These are phyloP conservation scores for Platichthys flesus DNA, from an alignment of 2,113 vertebrate genomes.

Conservation along the genomic window DNA sequence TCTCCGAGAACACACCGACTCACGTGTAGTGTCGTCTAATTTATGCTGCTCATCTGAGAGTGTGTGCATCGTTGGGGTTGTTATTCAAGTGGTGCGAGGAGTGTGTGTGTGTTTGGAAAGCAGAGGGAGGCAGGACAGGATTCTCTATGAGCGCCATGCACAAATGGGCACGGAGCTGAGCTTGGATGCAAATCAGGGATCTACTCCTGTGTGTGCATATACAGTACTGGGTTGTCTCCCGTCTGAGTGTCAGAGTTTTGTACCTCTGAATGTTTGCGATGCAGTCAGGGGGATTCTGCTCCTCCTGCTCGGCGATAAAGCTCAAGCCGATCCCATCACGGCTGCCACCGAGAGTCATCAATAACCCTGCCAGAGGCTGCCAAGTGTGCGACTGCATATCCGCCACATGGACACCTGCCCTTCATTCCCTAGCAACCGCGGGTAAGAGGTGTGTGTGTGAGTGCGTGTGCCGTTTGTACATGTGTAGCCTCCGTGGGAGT, in stretches of 20 bases:
- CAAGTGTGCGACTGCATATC: not conserved
- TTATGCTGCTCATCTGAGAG: slow-evolving; percentile 22
- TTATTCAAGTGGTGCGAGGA: slow-evolving; percentile 25
- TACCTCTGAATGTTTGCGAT: slow-evolving; percentile 11
- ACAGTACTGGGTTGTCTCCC: slow-evolving; percentile 3
- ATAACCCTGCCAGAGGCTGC: slow-evolving; percentile 58
- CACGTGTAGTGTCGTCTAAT: slow-evolving; percentile 8
- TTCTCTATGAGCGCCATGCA: not conserved
- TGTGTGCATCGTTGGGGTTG: slow-evolving; percentile 21
- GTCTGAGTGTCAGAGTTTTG: not conserved
- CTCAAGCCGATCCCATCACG: slow-evolving; percentile 57
- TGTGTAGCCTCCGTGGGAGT: slow-evolving; percentile 36
- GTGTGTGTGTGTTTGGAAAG: not conserved
- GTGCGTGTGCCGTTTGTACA: slow-evolving; percentile 28
- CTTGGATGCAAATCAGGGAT: not conserved
- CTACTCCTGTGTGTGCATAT: not conserved
- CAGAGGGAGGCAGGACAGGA: not conserved
- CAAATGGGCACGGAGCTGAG: not conserved
- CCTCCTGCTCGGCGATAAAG: slow-evolving; percentile 32
- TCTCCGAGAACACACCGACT: not conserved
- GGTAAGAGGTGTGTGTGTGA: slow-evolving; percentile 9
- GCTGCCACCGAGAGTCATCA: slow-evolving; percentile 58
- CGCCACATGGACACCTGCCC: slow-evolving; percentile 43
- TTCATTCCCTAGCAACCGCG: slow-evolving; percentile 28
- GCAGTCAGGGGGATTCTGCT: slow-evolving; percentile 29